phyloP scores from a whole-genome alignment of 2,888 invertebrate genomes.

The Troides helena region DNA sequence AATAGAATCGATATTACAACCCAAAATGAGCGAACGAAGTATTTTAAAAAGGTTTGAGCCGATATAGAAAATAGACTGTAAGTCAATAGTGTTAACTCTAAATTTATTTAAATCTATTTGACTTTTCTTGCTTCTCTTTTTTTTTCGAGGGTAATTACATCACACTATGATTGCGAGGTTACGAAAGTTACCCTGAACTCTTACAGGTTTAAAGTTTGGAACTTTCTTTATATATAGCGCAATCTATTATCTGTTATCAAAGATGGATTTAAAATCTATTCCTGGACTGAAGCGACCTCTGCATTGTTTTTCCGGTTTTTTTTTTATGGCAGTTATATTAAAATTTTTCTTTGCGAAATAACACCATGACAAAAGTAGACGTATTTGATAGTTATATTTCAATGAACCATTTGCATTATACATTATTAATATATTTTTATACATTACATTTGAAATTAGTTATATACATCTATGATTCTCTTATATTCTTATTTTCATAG shows the following conservation, averaged over 20 bases:
- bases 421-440: no score
- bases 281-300: not conserved
- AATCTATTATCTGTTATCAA: conserved; percentile 12
- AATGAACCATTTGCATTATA: no score
- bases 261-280: conserved; percentile 4
- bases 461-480: no score
- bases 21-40: conserved; percentile 11
- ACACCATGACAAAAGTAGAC: no score
- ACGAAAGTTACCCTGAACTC: no score
- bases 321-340: not conserved
- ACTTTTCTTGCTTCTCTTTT: not conserved
- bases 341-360: not conserved
- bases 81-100: conserved; percentile 10
- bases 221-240: conserved; percentile 2
- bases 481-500: no score
- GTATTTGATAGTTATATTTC: no score
- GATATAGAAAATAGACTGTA: conserved; percentile 21
- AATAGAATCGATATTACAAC: conserved; percentile 12
- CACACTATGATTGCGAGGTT: no score
- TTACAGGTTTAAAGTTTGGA: no score
- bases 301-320: not conserved
- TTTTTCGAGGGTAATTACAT: no score
- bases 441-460: no score
- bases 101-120: conserved; percentile 2
- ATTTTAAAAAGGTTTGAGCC: conserved; percentile 8